Conservation (phyloP, 2,797 vertebrate species). For the Eulemur albifrons region DNA sequence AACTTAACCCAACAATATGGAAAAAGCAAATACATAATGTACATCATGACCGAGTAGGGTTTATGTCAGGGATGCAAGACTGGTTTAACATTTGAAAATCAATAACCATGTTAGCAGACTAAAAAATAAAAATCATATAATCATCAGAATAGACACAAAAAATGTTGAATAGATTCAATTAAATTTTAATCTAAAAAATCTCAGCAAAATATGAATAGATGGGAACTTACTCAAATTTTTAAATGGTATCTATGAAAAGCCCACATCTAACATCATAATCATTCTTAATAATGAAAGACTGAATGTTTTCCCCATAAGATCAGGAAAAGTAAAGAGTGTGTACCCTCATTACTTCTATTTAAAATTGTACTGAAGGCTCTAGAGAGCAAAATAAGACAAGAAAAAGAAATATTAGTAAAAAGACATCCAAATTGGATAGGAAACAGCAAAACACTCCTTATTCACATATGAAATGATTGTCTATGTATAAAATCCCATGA, state of each 20-base stretch:
- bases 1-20: background rate
- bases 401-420: background rate
- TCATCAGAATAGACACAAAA: background rate
- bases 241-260: background rate
- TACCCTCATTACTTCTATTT: background rate
- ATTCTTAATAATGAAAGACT: constrained; percentile 1
- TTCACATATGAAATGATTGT: background rate
- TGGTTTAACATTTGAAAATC: constrained; percentile 18
- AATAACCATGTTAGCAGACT: background rate
- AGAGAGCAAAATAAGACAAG: background rate
- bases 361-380: background rate
- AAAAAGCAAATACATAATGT: background rate
- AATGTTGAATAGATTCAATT: background rate
- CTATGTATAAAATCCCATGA: background rate
- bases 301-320: background rate
- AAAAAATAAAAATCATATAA: background rate
- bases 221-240: background rate
- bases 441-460: background rate
- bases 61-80: background rate
- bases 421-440: background rate
- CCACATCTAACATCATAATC: background rate
- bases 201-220: background rate
- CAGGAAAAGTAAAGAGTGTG: background rate
- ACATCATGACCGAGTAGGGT: background rate
- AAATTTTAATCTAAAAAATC: background rate